Percentiles rank a stretch among this genome's conserved stretches.
These are phyloP conservation scores for Drosophila nigrodunni DNA, from an alignment of 1,140 invertebrate species.

Conservation along the genomic window DNA sequence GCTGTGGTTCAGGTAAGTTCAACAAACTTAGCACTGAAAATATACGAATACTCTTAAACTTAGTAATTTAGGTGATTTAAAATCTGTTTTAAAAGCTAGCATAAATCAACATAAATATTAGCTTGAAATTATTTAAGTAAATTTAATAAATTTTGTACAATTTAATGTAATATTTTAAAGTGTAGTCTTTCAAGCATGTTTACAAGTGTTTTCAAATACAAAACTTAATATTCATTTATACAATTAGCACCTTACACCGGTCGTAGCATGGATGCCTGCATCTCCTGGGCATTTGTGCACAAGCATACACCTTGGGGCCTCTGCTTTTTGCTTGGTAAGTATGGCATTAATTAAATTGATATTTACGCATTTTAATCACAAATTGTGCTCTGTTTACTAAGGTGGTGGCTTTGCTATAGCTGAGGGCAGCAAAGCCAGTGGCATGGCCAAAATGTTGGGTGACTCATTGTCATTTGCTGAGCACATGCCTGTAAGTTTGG, in stretches of 20 bases:
- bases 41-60: no score
- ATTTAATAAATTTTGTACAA: no score
- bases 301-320: conserved; percentile 60
- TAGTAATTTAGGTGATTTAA: no score
- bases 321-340: conserved; percentile 58
- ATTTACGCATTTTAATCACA: background rate
- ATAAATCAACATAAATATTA: no score
- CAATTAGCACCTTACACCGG: conserved; percentile 54
- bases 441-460: conserved; percentile 91
- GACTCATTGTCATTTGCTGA: conserved; percentile 86
- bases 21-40: background rate
- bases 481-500: conserved; percentile 84
- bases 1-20: conserved; percentile 53
- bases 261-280: conserved; percentile 53
- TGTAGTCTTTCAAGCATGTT: no score
- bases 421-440: conserved; percentile 90
- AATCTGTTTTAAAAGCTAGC: no score
- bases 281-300: conserved; percentile 59
- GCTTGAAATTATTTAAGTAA: no score
- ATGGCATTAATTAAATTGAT: background rate
- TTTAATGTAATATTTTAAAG: no score
- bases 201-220: no score
- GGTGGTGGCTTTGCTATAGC: conserved; percentile 95
- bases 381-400: conserved; percentile 42
- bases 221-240: background rate